Base-by-base conservation (phyloP, 2,888 invertebrate species). In the Protophormia terraenovae region DNA sequence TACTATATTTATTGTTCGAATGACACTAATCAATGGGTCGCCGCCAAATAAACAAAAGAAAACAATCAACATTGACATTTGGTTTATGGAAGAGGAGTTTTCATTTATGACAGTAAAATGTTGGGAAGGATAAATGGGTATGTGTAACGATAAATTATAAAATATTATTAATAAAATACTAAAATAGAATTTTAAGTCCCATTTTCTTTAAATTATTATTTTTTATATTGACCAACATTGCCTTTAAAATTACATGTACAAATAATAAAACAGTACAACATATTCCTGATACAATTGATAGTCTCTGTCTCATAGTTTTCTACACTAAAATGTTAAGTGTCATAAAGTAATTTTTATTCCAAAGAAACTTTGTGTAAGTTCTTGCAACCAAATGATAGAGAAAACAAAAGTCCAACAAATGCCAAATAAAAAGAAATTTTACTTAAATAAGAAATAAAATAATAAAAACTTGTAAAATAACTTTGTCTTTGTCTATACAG, bases 391-490 rank as follows among this genome's bases (percentile, higher is more conserved):
- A 62, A 5, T 16, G 35, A 29, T 0, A 4, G 8, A 62, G 38
- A 66, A 19, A 4, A 19, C 38, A 79, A 58, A 22, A 29, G 29
- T 14, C 66, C 55, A 73, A 80, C 24, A 58, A 80, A 73, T 60
- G 38, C 3, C 38, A 78, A 38, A 80, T 50, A 80, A 71, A 79
- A 79, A 72, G 72, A 24, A 79, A 64, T 72, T 72, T 72, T 60
- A 62, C 55, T 73, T 58, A 66, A 73, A 73, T 66, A 78, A 50
- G 16, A 80, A 66, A 45, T 73, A 55, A 67, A 66, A 73, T 22
- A 73, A 80, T 35, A 47, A 73, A 73, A 73, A 83, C 77, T 83
- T 77, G 60, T 71, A 77, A 77, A n/a, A 77, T 58, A 72, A 77
- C 66, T 83, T 78, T 58, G 45, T 50, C 14, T 66, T 45, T 27